Percentiles rank a stretch among this genome's conserved stretches.
Conservation (phyloP, 1,140 invertebrate genomes). For the Apolygus lucorum region DNA sequence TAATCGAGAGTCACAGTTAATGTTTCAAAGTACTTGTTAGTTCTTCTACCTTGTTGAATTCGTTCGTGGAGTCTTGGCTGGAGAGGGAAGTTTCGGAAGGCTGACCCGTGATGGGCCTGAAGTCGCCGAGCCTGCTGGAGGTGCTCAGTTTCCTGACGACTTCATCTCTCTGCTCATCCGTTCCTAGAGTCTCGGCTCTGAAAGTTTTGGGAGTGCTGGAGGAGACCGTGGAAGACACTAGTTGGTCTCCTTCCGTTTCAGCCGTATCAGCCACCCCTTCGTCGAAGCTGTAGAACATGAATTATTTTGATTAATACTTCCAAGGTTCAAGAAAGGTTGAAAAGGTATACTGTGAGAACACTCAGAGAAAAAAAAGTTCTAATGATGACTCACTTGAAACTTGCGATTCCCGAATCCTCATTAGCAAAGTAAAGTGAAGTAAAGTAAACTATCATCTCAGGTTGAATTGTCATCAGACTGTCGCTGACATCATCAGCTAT, state of each 20-base stretch:
- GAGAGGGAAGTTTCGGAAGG: conserved; percentile 21
- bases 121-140: conserved; percentile 28
- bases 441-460: too few relatives aligned
- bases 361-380: too few relatives aligned
- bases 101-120: conserved; percentile 34
- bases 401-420: too few relatives aligned
- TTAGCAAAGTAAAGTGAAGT: too few relatives aligned
- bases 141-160: conserved; percentile 30
- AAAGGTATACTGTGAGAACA: too few relatives aligned
- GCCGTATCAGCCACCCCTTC: neutral
- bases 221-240: neutral
- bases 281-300: neutral
- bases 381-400: too few relatives aligned
- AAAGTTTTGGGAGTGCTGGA: conserved; percentile 35
- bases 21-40: too few relatives aligned
- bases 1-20: too few relatives aligned
- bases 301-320: too few relatives aligned
- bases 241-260: neutral
- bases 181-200: conserved; percentile 35
- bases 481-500: too few relatives aligned
- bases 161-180: conserved; percentile 23
- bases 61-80: conserved; percentile 22
- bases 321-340: too few relatives aligned
- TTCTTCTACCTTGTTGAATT: conserved; percentile 28
- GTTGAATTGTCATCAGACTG: too few relatives aligned